A percentile compares a stretch with the other conserved stretches of the same genome.
These are phyloP conservation scores for Eremophila alpestris DNA, from an alignment of 2,797 vertebrate species.

Conservation along the genomic window DNA sequence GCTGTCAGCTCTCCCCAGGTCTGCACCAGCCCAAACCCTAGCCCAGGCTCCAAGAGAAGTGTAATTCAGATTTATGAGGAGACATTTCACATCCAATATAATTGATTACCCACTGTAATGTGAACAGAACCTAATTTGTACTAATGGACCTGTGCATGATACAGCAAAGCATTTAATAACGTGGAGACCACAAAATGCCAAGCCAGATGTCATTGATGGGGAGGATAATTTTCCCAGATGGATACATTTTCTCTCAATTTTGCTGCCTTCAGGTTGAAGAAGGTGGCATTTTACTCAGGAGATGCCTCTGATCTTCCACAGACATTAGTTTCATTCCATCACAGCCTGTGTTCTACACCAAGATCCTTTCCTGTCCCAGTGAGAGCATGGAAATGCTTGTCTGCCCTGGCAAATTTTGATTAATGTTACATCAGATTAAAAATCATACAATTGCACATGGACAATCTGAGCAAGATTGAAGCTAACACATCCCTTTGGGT, in stretches of 20 bases:
- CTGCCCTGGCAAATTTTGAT: constrained; percentile 75
- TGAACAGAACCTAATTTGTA: constrained; percentile 50
- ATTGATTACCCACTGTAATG: constrained; percentile 60
- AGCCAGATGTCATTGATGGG: constrained; percentile 49
- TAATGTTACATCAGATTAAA: constrained; percentile 69
- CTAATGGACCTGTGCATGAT: constrained; percentile 56
- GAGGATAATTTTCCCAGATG: constrained; percentile 25
- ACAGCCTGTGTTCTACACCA: not conserved
- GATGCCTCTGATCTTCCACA: not conserved
- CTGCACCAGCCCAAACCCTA: not conserved
- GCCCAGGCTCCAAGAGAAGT: not conserved
- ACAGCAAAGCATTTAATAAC: constrained; percentile 40
- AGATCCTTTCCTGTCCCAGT: not conserved
- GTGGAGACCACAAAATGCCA: constrained; percentile 10
- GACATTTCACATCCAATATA: constrained; percentile 51
- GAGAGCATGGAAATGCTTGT: constrained; percentile 51
- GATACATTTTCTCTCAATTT: not conserved
- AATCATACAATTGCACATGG: not conserved
- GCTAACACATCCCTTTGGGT: not conserved
- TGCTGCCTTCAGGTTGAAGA: constrained; percentile 7
- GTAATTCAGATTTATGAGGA: constrained; percentile 67
- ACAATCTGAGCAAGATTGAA: constrained; percentile 59
- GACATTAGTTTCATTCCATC: not conserved
- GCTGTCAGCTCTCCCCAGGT: not conserved
- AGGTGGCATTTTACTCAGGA: constrained; percentile 1